phyloP scores from a whole-genome alignment of 2,888 invertebrate genomes.

The Campoplex capitator region DNA sequence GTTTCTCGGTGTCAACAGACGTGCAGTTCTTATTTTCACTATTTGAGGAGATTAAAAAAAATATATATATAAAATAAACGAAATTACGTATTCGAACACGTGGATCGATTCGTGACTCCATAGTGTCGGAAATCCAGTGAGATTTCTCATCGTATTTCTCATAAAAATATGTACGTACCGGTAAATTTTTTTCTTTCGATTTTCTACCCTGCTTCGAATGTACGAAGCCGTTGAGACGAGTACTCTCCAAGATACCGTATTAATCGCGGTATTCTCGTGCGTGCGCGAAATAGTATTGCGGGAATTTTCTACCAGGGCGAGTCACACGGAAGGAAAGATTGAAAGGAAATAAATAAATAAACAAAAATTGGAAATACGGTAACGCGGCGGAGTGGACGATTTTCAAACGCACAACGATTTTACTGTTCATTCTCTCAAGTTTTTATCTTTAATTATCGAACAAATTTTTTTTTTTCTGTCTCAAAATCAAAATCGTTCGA shows the following conservation, averaged over 20 bases:
- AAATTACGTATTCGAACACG: not conserved
- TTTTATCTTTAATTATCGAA: not conserved
- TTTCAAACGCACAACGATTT: not conserved
- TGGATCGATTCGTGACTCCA: constrained; percentile 26
- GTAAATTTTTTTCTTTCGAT: not conserved
- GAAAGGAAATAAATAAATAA: constrained; percentile 5
- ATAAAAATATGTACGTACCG: not conserved
- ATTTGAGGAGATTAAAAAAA: not conserved
- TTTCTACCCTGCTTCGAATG: not conserved
- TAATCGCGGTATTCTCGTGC: constrained; percentile 59
- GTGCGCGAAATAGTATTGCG: constrained; percentile 47
- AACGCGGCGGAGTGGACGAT: not conserved
- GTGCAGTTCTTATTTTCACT: constrained; percentile 3
- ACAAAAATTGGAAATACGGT: not conserved
- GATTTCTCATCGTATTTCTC: not conserved
- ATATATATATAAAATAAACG: not conserved
- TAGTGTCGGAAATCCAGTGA: constrained; percentile 30
- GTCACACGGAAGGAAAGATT: constrained; percentile 42
- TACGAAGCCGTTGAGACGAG: constrained; percentile 14
- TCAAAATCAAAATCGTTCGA: not conserved
- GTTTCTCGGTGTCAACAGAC: not conserved
- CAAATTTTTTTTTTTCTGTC: not conserved
- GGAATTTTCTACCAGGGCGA: constrained; percentile 29
- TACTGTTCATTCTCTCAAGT: no score
- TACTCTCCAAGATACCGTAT: constrained; percentile 64